These are phyloP conservation scores for Phymanthus crucifer DNA, from an alignment of 92 coral and sea anemone species.

Conservation along the genomic window DNA sequence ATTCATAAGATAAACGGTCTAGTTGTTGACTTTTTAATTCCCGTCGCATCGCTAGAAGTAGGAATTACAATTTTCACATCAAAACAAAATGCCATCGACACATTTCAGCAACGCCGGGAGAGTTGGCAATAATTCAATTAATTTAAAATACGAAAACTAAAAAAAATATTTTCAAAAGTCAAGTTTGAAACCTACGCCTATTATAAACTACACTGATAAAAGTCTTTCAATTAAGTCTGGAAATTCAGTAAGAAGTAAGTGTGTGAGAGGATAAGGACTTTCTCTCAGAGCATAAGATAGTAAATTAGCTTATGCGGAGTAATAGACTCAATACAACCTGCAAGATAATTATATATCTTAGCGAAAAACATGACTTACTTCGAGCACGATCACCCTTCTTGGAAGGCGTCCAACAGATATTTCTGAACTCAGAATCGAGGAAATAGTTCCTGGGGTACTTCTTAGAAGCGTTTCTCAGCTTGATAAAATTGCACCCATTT, in stretches of 20 bases:
- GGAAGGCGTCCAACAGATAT: conserved; percentile 75
- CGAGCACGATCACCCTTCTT: conserved; percentile 77
- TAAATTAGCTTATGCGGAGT: background rate
- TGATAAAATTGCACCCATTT: conserved; percentile 62
- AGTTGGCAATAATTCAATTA: no score
- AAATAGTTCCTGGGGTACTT: conserved; percentile 66
- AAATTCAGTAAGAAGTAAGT: no score
- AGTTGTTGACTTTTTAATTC: background rate
- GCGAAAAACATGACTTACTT: conserved; percentile 56
- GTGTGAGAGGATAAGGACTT: background rate
- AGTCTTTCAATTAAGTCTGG: no score
- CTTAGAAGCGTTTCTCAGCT: conserved; percentile 72
- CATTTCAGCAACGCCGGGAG: background rate
- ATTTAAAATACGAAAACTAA: no score
- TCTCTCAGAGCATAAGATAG: background rate
- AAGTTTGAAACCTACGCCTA: no score
- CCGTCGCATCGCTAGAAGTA: background rate
- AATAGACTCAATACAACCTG: background rate
- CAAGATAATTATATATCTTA: background rate
- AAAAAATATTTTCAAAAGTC: no score
- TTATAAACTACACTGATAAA: no score
- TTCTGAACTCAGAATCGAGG: conserved; percentile 52
- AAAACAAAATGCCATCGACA: background rate
- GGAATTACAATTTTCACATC: background rate
- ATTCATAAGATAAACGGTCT: background rate